Evolutionary conservation across 2,113 vertebrate genomes (phyloP).

Genomic region (Pardalotus punctatus): DNA sequence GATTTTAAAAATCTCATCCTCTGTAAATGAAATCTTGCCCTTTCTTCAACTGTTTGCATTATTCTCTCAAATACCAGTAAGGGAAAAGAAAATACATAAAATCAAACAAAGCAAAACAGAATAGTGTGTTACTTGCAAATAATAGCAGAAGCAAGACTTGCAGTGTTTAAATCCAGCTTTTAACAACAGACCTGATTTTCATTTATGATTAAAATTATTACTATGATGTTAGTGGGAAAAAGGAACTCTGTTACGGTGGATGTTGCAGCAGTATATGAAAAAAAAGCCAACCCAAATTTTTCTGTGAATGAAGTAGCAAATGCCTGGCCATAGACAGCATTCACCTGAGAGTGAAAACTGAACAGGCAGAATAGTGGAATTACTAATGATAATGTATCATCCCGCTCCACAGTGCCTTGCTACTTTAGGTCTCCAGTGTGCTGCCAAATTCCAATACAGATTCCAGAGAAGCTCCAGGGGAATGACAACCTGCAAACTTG

Average conservation of each 20-base stretch:
- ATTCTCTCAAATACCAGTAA: neutral
- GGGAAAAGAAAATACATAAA: neutral
- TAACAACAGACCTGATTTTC: neutral
- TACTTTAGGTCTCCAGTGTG: neutral
- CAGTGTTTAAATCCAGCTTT: neutral
- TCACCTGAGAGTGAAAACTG: neutral
- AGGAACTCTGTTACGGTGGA: neutral
- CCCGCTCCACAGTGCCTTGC: neutral
- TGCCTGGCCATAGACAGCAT: neutral
- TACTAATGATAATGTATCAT: neutral
- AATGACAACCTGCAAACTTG: neutral
- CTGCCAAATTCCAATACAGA: neutral
- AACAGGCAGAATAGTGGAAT: neutral
- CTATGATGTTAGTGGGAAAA: neutral
- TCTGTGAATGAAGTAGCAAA: neutral
- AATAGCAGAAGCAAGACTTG: neutral
- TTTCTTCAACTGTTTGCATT: neutral
- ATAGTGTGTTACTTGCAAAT: neutral
- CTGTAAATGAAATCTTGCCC: neutral
- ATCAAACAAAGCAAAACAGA: neutral
- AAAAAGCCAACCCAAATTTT: accelerated
- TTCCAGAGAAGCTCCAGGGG: neutral
- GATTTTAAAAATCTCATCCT: neutral
- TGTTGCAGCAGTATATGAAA: neutral
- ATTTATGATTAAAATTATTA: neutral